phyloP scores from a whole-genome alignment of 2,797 vertebrate species.

The Acanthornis magna region DNA sequence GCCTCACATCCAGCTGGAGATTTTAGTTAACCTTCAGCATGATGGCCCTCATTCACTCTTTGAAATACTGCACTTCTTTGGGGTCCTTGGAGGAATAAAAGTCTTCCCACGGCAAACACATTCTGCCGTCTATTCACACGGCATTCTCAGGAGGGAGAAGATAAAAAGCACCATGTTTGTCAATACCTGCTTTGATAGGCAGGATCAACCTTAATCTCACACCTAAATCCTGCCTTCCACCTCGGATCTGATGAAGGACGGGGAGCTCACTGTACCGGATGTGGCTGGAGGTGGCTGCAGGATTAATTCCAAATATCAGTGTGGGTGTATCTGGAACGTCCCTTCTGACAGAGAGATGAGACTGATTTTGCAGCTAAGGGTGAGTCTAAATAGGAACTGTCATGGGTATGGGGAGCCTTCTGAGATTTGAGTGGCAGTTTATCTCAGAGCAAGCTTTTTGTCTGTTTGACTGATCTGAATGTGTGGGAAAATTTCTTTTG shows the following conservation, averaged over 20 bases:
- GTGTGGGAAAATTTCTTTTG: not conserved
- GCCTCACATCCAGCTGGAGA: not conserved
- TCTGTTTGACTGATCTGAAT: not conserved
- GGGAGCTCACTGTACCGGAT: not conserved
- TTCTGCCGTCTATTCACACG: not conserved
- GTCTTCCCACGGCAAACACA: not conserved
- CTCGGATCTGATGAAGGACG: not conserved
- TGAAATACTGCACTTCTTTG: not conserved
- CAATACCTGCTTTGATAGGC: conserved; percentile 3
- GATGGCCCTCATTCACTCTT: not conserved
- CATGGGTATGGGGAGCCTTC: not conserved
- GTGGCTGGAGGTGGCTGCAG: not conserved
- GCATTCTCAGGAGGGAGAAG: not conserved
- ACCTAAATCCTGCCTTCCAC: not conserved
- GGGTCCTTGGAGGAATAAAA: not conserved
- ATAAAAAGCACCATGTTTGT: not conserved
- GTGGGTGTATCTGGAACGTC: not conserved
- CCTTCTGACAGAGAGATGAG: not conserved
- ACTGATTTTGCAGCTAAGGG: not conserved
- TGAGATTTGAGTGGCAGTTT: not conserved
- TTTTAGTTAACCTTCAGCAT: not conserved
- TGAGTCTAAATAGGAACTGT: not conserved
- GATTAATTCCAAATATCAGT: not conserved
- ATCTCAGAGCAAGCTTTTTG: not conserved
- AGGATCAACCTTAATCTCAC: not conserved